Base-by-base conservation (phyloP, 2,888 invertebrate genomes). In the Caenorhabditis sinica region DNA sequence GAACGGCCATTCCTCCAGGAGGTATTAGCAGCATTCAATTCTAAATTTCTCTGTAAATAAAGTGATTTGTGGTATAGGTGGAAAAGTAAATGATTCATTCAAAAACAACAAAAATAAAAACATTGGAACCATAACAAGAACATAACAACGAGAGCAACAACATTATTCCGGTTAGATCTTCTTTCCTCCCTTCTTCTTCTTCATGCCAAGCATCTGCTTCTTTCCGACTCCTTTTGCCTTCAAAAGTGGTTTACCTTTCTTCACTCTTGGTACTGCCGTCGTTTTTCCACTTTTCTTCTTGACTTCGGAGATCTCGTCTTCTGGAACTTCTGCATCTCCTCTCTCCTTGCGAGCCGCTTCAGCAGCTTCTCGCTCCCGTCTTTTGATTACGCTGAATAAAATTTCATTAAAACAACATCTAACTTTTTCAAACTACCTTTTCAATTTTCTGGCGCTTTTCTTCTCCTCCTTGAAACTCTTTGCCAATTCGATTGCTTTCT, bases 261-360 rank as follows among this genome's bases (percentile, higher is more conserved):
- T 82, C 33, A 82, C 82, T 49, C 76, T 82, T 36, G 82, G 82
- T 6, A 82, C 72, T 23, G 63, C 51, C 45, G 63, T 53, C 63
- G 65, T 74, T 15, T 56, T 43, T 25, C 73, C 73, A 20, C 61
- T 82, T 49, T 51, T 56, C n/a, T 82, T 82, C 20, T 60, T 61
- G 4, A 82, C 82, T 49, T 72, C 82, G 1, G 56, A 17, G 23
- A 77, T 68, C 28, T 83, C 83, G 33, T 83, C 83, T 15, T 77
- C 75, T 23, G 72, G 71, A 53, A 74, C 71, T 0, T 63, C 71
- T n/a, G 13, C 51, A 45, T 61, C 71, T 17, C 53, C 68, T 6
- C 40, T 45, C 23, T 81, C 66, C 23, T 51, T 23, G 1, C 68
- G 60, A n/a, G 36, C 51, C 8, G 36, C 63, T 60, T 63, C 49